Conservation (phyloP, 2,888 invertebrate species). For the Caenorhabditis sp. region DNA sequence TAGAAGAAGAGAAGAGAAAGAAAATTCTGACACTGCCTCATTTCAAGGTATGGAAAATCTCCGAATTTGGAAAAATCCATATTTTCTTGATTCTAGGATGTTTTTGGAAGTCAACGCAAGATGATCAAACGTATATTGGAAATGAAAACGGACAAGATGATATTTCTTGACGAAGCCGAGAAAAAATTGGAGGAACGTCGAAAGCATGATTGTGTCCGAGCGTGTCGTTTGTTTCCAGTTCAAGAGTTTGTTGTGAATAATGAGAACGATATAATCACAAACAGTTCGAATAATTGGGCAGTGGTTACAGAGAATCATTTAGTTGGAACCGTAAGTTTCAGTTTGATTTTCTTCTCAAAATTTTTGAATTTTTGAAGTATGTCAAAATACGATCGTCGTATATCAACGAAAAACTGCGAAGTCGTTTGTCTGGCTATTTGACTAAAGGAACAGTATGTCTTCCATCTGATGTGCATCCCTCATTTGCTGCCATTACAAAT, state of each 20-base stretch:
- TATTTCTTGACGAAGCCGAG: no score
- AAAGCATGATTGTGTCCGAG: conserved; percentile 8
- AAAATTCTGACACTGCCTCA: background rate
- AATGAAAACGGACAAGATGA: no score
- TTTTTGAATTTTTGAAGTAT: no score
- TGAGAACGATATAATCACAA: conserved; percentile 9
- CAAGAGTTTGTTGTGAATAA: conserved; percentile 19
- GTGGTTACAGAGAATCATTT: conserved; percentile 21
- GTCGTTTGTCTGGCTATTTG: conserved; percentile 10
- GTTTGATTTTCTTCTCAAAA: background rate
- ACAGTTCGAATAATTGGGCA: conserved; percentile 27
- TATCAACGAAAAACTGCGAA: conserved; percentile 27
- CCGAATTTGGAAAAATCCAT: background rate
- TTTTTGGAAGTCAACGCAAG: background rate
- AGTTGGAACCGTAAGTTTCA: conserved; percentile 13
- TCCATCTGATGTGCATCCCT: conserved; percentile 34
- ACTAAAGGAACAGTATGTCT: conserved; percentile 36
- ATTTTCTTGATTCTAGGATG: background rate
- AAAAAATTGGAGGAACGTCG: conserved; percentile 7
- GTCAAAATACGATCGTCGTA: conserved; percentile 26
- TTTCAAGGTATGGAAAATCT: background rate
- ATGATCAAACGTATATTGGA: no score
- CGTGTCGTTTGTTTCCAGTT: conserved; percentile 29
- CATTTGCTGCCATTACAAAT: conserved; percentile 41
- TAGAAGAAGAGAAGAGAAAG: conserved; percentile 4